These are phyloP conservation scores for Mormyrops boulengeri DNA, from an alignment of 2,797 vertebrate species.

Conservation along the genomic window DNA sequence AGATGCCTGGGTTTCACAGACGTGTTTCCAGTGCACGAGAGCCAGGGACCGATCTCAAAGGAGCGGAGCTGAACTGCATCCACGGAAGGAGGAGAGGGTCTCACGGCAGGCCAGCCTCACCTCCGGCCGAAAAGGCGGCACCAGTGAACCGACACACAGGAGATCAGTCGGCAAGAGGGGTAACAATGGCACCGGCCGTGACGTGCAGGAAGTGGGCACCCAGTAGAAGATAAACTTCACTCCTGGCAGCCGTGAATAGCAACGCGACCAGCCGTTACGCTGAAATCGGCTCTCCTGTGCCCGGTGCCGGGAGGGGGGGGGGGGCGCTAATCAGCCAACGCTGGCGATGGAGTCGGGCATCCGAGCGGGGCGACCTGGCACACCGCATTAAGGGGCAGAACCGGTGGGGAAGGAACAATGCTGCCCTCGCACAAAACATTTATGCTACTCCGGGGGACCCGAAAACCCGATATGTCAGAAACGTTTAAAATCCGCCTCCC, in stretches of 20 bases:
- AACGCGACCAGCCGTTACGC: neutral
- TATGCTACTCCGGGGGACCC: slow-evolving; percentile 1
- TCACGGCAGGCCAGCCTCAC: neutral
- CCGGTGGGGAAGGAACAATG: slow-evolving; percentile 2
- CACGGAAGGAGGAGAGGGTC: neutral
- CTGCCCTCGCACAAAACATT: slow-evolving; percentile 2
- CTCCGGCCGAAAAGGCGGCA: neutral
- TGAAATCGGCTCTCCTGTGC: neutral
- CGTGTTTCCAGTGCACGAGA: slow-evolving; percentile 18
- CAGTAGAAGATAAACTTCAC: neutral
- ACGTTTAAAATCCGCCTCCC: slow-evolving; percentile 33
- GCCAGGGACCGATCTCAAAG: neutral
- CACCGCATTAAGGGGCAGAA: neutral
- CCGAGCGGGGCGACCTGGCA: neutral
- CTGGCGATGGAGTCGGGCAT: neutral
- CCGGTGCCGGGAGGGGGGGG: neutral
- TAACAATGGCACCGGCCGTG: neutral
- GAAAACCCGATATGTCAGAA: slow-evolving; percentile 34
- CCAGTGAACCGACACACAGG: neutral
- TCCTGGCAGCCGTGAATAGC: slow-evolving; percentile 10
- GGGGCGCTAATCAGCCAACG: neutral
- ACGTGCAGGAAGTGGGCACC: neutral
- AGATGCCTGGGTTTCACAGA: neutral
- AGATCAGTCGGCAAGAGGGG: neutral
- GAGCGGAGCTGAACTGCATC: neutral